Evolutionary conservation across 2,888 invertebrate genomes (phyloP).

Genomic region (Melanostoma scalare): DNA sequence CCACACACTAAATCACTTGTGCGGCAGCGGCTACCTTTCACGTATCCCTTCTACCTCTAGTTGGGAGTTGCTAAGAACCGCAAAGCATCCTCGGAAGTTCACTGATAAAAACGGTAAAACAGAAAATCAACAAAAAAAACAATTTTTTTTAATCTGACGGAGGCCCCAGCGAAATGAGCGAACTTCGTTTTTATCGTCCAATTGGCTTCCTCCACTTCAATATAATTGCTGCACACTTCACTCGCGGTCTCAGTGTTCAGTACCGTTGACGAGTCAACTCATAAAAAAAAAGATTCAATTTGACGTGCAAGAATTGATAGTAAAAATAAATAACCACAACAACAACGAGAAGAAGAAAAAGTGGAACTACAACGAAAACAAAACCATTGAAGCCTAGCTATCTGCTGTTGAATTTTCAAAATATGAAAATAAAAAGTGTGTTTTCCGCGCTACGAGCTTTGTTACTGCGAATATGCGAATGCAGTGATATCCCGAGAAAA

Average conservation of each 20-base stretch:
- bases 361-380: slow-evolving; percentile 19
- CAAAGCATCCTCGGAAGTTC: slow-evolving; percentile 14
- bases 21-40: slow-evolving; percentile 1
- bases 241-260: slow-evolving; percentile 33
- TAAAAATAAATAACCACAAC: slow-evolving; percentile 12
- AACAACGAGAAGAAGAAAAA: slow-evolving; percentile 21
- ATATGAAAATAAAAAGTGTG: slow-evolving; percentile 41
- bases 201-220: slow-evolving; percentile 56
- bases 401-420: slow-evolving; percentile 52
- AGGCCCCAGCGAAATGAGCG: slow-evolving; percentile 36
- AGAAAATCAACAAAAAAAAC: slow-evolving; percentile 28
- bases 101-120: slow-evolving; percentile 12
- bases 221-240: slow-evolving; percentile 53
- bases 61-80: slow-evolving; percentile 14
- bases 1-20: slow-evolving; percentile 1
- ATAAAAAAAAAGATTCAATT: slow-evolving; percentile 14
- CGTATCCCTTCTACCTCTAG: neutral
- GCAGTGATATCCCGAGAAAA: slow-evolving; percentile 73
- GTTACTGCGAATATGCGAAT: slow-evolving; percentile 69
- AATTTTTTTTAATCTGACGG: slow-evolving; percentile 3
- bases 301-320: slow-evolving; percentile 23
- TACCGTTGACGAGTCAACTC: slow-evolving; percentile 9
- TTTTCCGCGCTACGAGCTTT: slow-evolving; percentile 70
- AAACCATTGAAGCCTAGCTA: slow-evolving; percentile 11
- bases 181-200: slow-evolving; percentile 45